Conservation (phyloP, 1,140 invertebrate species). For the Procambarus virginalis region DNA sequence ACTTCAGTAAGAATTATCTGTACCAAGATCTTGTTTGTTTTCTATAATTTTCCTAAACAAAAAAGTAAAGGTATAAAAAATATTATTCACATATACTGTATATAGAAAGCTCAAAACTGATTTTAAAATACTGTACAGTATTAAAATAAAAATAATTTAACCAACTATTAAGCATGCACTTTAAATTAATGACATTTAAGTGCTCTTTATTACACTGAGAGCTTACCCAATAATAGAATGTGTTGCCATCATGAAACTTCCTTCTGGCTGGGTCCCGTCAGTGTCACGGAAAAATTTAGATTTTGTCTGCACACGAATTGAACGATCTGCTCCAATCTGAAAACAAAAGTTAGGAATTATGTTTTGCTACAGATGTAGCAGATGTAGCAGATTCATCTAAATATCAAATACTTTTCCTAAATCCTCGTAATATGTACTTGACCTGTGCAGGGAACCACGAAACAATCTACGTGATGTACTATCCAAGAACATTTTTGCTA, state of each 20-base stretch:
- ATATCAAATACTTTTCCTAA: too few species aligned
- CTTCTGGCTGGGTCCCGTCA: slow-evolving; percentile 50
- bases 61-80: background rate
- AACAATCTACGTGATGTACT: too few species aligned
- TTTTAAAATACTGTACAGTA: too few species aligned
- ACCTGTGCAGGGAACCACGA: too few species aligned
- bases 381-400: too few species aligned
- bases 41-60: too few species aligned
- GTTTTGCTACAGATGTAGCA: background rate
- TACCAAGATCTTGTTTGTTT: too few species aligned
- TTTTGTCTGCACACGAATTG: slow-evolving; percentile 63
- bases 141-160: background rate
- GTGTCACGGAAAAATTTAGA: slow-evolving; percentile 61
- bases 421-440: too few species aligned
- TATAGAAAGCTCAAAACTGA: too few species aligned
- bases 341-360: background rate
- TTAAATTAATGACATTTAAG: too few species aligned
- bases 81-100: background rate
- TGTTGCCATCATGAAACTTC: slow-evolving; percentile 69
- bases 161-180: background rate
- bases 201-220: background rate
- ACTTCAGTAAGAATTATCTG: too few species aligned
- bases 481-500: too few species aligned
- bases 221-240: slow-evolving; percentile 68
- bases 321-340: slow-evolving; percentile 56